Conservation (phyloP, 2,888 invertebrate species). For the Heliconius cydno region DNA sequence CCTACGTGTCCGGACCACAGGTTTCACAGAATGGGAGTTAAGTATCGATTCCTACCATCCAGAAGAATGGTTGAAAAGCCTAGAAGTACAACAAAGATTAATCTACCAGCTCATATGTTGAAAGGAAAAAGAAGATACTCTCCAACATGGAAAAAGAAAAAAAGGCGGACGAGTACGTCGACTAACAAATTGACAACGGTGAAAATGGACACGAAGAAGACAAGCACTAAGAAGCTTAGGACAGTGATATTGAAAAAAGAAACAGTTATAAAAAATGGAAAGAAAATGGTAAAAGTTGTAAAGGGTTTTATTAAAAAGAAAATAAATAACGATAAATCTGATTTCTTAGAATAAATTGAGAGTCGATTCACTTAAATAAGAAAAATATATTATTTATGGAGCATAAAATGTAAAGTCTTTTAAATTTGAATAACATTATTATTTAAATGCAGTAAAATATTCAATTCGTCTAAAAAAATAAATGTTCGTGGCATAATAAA, state of each 20-base stretch:
- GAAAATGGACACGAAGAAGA: conserved; percentile 35
- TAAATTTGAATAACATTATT: neutral
- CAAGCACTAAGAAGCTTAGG: conserved; percentile 30
- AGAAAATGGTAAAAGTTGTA: conserved; percentile 54
- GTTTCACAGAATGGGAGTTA: conserved; percentile 53
- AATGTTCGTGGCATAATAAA: neutral
- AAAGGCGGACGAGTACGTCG: conserved; percentile 17
- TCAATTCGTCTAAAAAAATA: neutral
- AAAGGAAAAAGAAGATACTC: conserved; percentile 56
- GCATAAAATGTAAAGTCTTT: conserved; percentile 11
- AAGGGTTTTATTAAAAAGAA: conserved; percentile 50
- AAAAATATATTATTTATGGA: neutral
- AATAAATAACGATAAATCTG: conserved; percentile 49
- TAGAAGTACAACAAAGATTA: conserved; percentile 36
- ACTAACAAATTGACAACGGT: conserved; percentile 11
- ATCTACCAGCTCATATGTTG: conserved; percentile 53
- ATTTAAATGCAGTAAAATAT: neutral
- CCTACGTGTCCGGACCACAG: conserved; percentile 52
- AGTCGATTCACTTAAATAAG: neutral
- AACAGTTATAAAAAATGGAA: conserved; percentile 56
- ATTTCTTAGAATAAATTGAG: conserved; percentile 52
- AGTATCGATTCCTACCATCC: conserved; percentile 48
- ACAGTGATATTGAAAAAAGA: conserved; percentile 54
- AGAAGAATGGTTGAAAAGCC: conserved; percentile 50
- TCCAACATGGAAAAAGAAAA: conserved; percentile 45